Evolutionary conservation across 2,888 invertebrate genomes (phyloP), one percentile per base, ranked within the genome.

Genomic region (Nymphalis polychloros): DNA sequence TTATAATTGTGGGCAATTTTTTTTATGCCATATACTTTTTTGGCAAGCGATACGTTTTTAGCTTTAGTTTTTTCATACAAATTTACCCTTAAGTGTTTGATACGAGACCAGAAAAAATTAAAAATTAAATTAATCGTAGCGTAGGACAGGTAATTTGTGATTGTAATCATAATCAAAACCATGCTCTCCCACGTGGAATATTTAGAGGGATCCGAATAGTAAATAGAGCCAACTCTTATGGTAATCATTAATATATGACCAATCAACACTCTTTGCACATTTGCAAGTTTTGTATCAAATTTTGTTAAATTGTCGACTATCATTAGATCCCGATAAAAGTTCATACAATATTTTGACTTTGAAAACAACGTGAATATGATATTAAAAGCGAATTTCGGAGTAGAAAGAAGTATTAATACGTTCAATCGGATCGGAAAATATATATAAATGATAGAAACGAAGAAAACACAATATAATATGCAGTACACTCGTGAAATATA

Each of bases 1-100:
- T 41, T 63, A 31, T 63, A 63, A 10, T 52, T 52, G 19, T 50
- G 20, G 20, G 17, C 52, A 41, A 63, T 52, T 63, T n/a, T n/a
- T n/a, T n/a, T 52, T 50, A 52, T 20, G 17, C 6, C 52, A 52
- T 63, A 41, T 20, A 63, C 2, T 41, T 41, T n/a, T 52, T n/a
- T 20, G n/a, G 52, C 52, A 17, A 49, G 8, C 19, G 49, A n/a
- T 49, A 8, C 8, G 49, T 49, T 49, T 49, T 49, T 17, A n/a
- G 17, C 8, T 49, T 0, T 8, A 49, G 17, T n/a, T n/a, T 8
- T n/a, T 5, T 49, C 19, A 7, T 49, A 7, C 2, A 49, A 19
- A 8, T 7, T 49, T n/a, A 8, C 49, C n/a, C 49, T 49, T 5
- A 49, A n/a, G 49, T 49, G 49, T 19, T 19, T 49, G 5, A 49